A percentile compares a stretch with the other conserved stretches of the same genome.
These are phyloP conservation scores for Eidolon dupreanum DNA, from an alignment of 2,797 vertebrate genomes.

Conservation along the genomic window DNA sequence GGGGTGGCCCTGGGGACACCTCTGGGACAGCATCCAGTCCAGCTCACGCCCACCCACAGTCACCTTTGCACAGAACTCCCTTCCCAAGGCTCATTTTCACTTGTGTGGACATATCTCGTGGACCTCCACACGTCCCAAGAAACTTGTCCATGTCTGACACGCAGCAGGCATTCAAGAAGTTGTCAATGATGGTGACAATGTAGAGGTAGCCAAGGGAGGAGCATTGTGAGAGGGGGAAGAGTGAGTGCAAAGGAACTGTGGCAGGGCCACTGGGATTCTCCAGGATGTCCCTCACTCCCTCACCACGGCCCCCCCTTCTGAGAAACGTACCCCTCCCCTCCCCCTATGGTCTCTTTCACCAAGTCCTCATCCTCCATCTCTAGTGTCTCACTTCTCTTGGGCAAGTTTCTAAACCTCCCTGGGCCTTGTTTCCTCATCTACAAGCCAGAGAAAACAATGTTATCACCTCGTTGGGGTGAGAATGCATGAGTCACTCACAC, in stretches of 20 bases:
- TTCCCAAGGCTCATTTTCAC: not conserved
- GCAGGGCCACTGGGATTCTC: not conserved
- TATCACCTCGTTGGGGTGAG: rapidly evolving
- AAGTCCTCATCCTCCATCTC: not conserved
- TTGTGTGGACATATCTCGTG: not conserved
- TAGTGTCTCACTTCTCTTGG: not conserved
- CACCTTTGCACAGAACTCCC: not conserved
- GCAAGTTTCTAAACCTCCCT: not conserved
- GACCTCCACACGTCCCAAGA: not conserved
- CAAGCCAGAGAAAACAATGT: not conserved
- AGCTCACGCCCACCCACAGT: not conserved
- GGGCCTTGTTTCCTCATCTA: not conserved
- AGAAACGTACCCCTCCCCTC: not conserved
- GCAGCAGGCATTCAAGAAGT: not conserved
- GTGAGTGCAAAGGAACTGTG: not conserved
- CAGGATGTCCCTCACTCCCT: not conserved
- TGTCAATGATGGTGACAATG: not conserved
- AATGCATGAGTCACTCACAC: rapidly evolving
- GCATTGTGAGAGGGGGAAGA: not conserved
- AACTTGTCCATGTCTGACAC: not conserved
- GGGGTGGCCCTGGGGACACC: rapidly evolving
- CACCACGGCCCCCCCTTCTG: not conserved
- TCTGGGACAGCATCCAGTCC: not conserved
- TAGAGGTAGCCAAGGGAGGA: not conserved
- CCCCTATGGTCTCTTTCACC: not conserved